Percentiles rank a stretch among this genome's conserved stretches.
Conservation (phyloP, 2,113 vertebrate species). For the Numenius arquata region DNA sequence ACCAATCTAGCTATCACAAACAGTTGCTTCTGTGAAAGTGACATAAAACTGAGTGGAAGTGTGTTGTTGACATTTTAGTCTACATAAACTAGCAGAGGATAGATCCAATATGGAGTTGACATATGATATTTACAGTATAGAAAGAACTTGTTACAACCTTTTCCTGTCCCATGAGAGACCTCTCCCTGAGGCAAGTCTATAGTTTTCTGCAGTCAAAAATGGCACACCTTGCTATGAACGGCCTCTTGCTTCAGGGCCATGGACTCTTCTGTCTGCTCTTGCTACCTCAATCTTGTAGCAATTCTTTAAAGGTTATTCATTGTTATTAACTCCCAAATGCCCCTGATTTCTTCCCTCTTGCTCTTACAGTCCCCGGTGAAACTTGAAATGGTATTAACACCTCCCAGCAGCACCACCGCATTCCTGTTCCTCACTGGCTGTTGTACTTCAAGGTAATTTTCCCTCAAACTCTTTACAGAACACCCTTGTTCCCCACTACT, state of each 20-base stretch:
- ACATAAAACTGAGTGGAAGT: slow-evolving; percentile 18
- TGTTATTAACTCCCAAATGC: slow-evolving; percentile 9
- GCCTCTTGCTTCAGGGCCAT: slow-evolving; percentile 28
- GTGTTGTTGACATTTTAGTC: slow-evolving; percentile 55
- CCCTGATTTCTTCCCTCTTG: background rate
- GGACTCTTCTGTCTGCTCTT: background rate
- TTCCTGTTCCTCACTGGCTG: background rate
- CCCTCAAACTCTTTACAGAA: background rate
- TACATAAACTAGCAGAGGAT: slow-evolving; percentile 26
- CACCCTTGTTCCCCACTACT: background rate
- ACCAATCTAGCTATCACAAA: background rate
- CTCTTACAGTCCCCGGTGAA: background rate
- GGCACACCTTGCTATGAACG: background rate
- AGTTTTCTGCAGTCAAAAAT: slow-evolving; percentile 51
- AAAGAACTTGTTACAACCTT: slow-evolving; percentile 61
- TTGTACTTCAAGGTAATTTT: background rate
- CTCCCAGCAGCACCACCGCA: background rate
- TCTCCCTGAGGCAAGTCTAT: slow-evolving; percentile 42
- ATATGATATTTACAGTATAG: slow-evolving; percentile 56
- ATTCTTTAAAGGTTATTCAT: slow-evolving; percentile 55
- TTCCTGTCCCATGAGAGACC: slow-evolving; percentile 38
- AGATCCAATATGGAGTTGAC: slow-evolving; percentile 38
- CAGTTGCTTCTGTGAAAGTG: background rate
- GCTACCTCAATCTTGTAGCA: background rate
- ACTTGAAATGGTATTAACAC: background rate